phyloP scores from a whole-genome alignment of 2,797 vertebrate species.

The Rhabdophis nuchalis region DNA sequence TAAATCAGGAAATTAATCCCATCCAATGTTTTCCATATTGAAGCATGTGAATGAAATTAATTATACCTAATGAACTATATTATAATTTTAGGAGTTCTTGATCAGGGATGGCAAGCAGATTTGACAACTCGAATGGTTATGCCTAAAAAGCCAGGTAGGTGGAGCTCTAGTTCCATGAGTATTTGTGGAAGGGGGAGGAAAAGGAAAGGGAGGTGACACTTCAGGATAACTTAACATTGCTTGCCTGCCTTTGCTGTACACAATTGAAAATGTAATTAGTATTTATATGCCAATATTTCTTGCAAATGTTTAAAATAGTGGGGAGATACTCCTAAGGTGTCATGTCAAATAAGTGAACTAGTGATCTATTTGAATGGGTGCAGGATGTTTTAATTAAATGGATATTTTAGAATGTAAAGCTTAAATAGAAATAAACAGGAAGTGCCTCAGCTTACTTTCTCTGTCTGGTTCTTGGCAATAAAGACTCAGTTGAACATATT shows the following conservation, averaged over 20 bases:
- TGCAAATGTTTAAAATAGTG: neutral
- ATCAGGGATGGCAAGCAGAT: slow-evolving; percentile 95
- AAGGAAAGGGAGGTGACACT: neutral
- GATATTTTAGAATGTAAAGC: neutral
- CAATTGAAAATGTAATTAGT: neutral
- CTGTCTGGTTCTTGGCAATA: slow-evolving; percentile 26
- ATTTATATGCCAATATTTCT: neutral
- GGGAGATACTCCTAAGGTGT: neutral
- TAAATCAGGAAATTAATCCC: neutral
- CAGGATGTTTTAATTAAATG: slow-evolving; percentile 26
- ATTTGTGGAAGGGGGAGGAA: neutral
- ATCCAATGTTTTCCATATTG: neutral
- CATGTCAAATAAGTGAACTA: neutral
- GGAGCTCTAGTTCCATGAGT: slow-evolving; percentile 60
- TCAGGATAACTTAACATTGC: neutral
- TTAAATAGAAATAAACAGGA: slow-evolving; percentile 42
- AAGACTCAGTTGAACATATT: slow-evolving; percentile 17
- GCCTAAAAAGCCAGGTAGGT: slow-evolving; percentile 95
- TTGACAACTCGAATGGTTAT: slow-evolving; percentile 92
- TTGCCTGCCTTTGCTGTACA: neutral
- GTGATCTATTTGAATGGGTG: slow-evolving; percentile 3
- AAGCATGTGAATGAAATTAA: neutral
- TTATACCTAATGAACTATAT: neutral
- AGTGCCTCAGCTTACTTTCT: slow-evolving; percentile 18
- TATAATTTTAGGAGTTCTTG: slow-evolving; percentile 79